Percentiles rank a stretch among this genome's conserved stretches.
Evolutionary conservation across 2,113 vertebrate genomes (phyloP).

Genomic region (Noctilio leporinus): DNA sequence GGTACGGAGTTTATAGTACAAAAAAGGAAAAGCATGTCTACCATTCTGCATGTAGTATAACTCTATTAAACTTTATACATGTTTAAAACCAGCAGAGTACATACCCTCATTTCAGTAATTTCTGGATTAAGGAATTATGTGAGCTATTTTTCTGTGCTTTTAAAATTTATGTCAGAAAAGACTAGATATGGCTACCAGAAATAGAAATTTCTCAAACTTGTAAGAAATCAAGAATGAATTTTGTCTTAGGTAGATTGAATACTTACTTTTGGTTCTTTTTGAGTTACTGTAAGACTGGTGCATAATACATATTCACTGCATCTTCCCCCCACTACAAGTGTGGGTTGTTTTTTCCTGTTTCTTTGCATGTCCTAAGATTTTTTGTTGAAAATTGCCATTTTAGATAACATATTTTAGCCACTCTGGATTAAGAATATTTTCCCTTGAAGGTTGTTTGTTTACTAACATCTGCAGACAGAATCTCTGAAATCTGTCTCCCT

Average conservation of each 20-base stretch:
- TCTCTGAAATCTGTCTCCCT: not conserved
- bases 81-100: not conserved
- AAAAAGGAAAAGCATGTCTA: not conserved
- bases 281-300: not conserved
- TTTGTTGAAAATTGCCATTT: not conserved
- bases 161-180: not conserved
- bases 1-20: not conserved
- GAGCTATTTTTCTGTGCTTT: not conserved
- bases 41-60: not conserved
- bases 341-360: not conserved
- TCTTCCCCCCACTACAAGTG: not conserved
- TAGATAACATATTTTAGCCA: not conserved
- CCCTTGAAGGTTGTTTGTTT: not conserved
- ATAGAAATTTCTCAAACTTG: not conserved
- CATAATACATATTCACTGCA: not conserved
- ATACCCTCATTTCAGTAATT: not conserved
- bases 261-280: not conserved
- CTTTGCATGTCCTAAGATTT: not conserved
- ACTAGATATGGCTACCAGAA: not conserved
- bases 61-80: not conserved
- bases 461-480: not conserved
- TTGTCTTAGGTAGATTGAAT: not conserved
- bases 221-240: not conserved
- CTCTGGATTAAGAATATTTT: not conserved
- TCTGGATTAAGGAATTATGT: not conserved